Conservation (phyloP, 1,140 invertebrate species). For the Orchestia grillus region DNA sequence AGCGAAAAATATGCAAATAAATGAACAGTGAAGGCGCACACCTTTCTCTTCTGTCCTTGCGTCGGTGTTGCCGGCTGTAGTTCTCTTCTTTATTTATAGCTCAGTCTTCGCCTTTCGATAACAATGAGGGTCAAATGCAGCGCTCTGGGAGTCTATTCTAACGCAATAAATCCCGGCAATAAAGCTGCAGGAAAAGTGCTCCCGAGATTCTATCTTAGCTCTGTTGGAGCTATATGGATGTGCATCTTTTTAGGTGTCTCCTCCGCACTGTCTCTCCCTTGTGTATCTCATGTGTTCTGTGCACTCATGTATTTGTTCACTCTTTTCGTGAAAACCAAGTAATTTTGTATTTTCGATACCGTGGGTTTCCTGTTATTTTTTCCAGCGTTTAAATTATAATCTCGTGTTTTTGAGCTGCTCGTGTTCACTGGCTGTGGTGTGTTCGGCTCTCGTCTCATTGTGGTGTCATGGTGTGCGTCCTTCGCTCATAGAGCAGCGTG, state of each 20-base stretch:
- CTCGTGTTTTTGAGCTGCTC: neutral
- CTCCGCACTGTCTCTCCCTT: no score
- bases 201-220: constrained; percentile 4
- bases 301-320: neutral
- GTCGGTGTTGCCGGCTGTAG: constrained; percentile 15
- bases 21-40: neutral
- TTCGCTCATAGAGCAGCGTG: neutral
- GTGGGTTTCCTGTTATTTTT: neutral
- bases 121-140: constrained; percentile 56
- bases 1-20: neutral
- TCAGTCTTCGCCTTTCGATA: constrained; percentile 50
- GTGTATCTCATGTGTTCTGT: neutral
- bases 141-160: constrained; percentile 51
- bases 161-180: constrained; percentile 52
- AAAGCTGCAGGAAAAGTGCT: constrained; percentile 39
- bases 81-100: constrained; percentile 44
- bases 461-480: neutral
- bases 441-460: neutral
- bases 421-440: neutral
- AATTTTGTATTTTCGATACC: neutral
- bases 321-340: neutral
- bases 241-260: neutral
- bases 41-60: neutral
- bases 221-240: constrained; percentile 7
- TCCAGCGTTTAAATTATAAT: neutral